Evolutionary conservation across 2,113 vertebrate species (phyloP), one percentile per base, ranked within the genome.

Genomic region (Macaca fascicularis): DNA sequence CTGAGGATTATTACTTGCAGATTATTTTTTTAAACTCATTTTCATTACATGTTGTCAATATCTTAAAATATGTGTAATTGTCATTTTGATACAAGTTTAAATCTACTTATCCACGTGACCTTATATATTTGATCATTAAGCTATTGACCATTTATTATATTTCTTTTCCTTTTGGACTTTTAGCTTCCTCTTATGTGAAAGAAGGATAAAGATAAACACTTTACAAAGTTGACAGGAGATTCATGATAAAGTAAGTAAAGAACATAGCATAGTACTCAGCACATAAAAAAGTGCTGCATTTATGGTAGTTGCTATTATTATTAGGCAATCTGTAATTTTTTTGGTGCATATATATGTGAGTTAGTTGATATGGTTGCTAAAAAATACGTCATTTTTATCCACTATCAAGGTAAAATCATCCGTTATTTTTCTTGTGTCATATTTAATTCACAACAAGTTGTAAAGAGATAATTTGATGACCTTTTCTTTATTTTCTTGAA

Each of bases 401-500:
- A 5, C 5, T 40, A 40, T 50, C 17, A 92, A 89, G 13, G 35
- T 52, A 85, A 91, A 97, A 75, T 85, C 30, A 32, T 79, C 35
- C 12, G 9, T 93, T 38, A 45, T 93, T 93, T 91, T 74, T 52
- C 69, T 40, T 85, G 22, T 74, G 9, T 90, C 35, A 84, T 6
- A 3, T 88, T 91, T 93, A 79, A 93, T 90, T 88, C 95, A 32
- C 19, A 93, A 45, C 23, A 90, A 8, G 25, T 48, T 87, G 16
- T 83, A 76, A 69, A 75, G 69, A 76, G 13, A 70, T 70, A 52
- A 64, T 90, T 96, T 40, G 8, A 61, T 94, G 69, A 70, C 10
- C 20, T 90, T 92, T 81, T 13, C 55, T 69, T 6, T 76, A 67
- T 87, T 93, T 91, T 91, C 52, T 57, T 93, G 27, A 92, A 97